Conservation (phyloP, 2,797 vertebrate genomes). For the Gymnothorax reevesii region DNA sequence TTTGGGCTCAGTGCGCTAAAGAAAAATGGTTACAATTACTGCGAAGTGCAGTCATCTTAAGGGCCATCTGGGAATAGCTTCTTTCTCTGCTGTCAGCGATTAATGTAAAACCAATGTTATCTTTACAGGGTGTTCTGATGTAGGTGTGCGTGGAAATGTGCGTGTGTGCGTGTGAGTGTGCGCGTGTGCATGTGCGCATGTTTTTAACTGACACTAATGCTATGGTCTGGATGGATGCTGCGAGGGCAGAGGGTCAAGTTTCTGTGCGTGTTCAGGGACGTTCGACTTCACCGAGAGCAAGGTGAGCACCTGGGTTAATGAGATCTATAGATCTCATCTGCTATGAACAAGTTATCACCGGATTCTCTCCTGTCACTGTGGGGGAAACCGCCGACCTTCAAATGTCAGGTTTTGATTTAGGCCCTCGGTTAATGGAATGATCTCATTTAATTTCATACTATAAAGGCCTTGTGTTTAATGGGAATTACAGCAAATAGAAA, state of each 20-base stretch:
- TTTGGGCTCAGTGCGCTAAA: conserved; percentile 21
- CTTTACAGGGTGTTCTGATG: conserved; percentile 23
- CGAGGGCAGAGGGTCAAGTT: conserved; percentile 23
- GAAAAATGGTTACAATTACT: conserved; percentile 17
- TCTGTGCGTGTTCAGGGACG: conserved; percentile 28
- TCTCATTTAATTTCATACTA: conserved; percentile 18
- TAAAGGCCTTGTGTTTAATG: not conserved
- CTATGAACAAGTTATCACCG: conserved; percentile 27
- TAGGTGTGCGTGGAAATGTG: not conserved
- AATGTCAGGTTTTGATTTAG: conserved; percentile 23
- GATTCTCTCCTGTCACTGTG: conserved; percentile 19
- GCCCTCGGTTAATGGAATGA: not conserved
- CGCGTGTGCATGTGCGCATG: not conserved
- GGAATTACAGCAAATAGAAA: not conserved
- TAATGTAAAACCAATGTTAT: conserved; percentile 23
- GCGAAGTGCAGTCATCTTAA: conserved; percentile 29
- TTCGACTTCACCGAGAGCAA: not conserved
- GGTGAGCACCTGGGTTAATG: conserved; percentile 27
- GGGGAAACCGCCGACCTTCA: conserved; percentile 27
- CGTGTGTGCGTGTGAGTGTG: not conserved
- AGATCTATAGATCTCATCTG: conserved; percentile 24
- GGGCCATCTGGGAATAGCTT: conserved; percentile 20
- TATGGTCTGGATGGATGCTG: conserved; percentile 21
- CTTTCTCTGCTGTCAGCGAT: conserved; percentile 20
- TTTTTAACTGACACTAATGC: conserved; percentile 7